phyloP scores from a whole-genome alignment of 2,113 vertebrate species.

The Menura novaehollandiae region DNA sequence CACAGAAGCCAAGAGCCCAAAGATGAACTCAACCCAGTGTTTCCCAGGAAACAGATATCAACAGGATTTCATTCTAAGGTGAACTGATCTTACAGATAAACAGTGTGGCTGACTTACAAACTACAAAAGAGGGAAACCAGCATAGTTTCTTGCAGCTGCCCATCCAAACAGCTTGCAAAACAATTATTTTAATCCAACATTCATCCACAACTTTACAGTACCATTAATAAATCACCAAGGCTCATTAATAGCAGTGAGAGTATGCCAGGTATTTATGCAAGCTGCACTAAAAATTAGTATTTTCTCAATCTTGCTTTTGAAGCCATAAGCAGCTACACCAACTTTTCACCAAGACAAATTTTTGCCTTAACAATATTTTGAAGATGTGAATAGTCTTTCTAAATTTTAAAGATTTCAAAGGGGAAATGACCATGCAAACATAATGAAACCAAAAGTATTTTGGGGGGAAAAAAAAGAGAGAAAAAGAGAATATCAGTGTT shows the following conservation, averaged over 20 bases:
- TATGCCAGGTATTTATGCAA: conserved; percentile 11
- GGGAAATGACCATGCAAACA: not conserved
- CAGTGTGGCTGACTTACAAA: not conserved
- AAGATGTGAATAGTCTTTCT: not conserved
- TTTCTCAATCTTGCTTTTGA: conserved; percentile 38
- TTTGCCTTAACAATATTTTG: not conserved
- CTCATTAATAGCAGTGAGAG: not conserved
- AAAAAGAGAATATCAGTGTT: not conserved
- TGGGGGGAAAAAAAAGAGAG: accelerated
- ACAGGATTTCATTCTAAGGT: not conserved
- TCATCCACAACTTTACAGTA: not conserved
- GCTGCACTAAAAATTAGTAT: not conserved
- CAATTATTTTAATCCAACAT: not conserved
- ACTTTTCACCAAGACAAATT: not conserved
- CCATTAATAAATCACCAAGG: not conserved
- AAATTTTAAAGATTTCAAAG: not conserved
- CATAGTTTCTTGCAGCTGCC: not conserved
- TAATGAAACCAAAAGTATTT: not conserved
- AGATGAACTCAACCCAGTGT: not conserved
- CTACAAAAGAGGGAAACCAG: not conserved
- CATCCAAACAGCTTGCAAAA: conserved; percentile 4
- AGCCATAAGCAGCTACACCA: not conserved
- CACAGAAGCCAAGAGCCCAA: not conserved
- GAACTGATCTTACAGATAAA: not conserved
- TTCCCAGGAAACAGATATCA: not conserved